Evolutionary conservation across 2,113 vertebrate genomes (phyloP).

Genomic region (Falcunculus frontatus): DNA sequence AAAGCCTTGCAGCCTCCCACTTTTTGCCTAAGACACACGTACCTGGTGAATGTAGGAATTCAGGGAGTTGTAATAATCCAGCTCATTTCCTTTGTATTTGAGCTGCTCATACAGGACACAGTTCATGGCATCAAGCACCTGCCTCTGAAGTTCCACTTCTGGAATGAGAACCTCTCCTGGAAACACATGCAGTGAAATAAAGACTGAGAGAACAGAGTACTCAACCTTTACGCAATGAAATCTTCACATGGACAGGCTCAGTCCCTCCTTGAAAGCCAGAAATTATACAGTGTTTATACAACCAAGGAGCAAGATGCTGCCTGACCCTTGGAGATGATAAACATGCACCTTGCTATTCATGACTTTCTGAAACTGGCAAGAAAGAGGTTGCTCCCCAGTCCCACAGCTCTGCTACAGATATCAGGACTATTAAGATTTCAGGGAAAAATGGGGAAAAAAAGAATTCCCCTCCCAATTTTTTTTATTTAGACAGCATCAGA

Average conservation of each 20-base stretch:
- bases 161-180: conserved; percentile 74
- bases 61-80: conserved; percentile 95
- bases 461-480: not conserved
- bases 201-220: not conserved
- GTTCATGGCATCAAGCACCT: conserved; percentile 91
- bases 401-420: not conserved
- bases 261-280: not conserved
- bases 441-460: not conserved
- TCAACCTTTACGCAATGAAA: not conserved
- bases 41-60: conserved; percentile 98
- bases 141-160: conserved; percentile 89
- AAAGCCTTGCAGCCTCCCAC: not conserved
- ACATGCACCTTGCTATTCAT: not conserved
- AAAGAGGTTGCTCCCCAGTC: not conserved
- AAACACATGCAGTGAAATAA: not conserved
- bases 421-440: not conserved
- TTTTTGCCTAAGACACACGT: not conserved
- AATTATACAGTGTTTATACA: not conserved
- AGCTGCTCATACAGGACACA: conserved; percentile 91
- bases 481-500: not conserved
- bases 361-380: not conserved
- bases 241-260: not conserved
- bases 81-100: conserved; percentile 93
- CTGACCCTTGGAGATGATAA: not conserved
- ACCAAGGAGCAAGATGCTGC: not conserved